Evolutionary conservation across 2,113 vertebrate species (phyloP), one percentile per base, ranked within the genome.

Genomic region (Engraulis encrasicolus): DNA sequence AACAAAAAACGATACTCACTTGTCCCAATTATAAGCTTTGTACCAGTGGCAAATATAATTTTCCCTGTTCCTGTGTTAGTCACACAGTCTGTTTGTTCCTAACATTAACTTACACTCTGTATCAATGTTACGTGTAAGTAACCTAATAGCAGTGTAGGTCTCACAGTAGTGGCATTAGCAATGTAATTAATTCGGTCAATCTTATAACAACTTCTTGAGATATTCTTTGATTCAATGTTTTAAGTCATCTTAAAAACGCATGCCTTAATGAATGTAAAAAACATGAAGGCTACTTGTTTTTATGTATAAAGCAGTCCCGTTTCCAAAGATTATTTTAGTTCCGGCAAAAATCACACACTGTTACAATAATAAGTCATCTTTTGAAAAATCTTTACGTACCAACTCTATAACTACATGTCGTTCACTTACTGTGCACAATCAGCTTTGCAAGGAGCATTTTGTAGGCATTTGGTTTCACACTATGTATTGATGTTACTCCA

Each of bases 1-100:
- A n/a, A n/a, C n/a, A n/a, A n/a, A 7, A n/a, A 54, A 61, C 6
- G n/a, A 1, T 15, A 77, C 86, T 84, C 82, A 84, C 86, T 78
- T 58, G 83, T 20, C 38, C 71, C 36, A 3, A 85, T 78, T 18
- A n/a, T 86, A n/a, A 86, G 49, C 23, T 52, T 15, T 81, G 45
- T 81, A 12, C 81, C 23, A 50, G 36, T 50, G 12, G 66, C 84
- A 74, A 85, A 85, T n/a, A 80, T 81, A 12, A 87, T 0, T 54
- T 83, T 85, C 36, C 23, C 78, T 84, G 37, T 0, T 80, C 83
- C 86, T 79, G 80, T 19, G 27, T 6, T 20, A 83, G 50, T 82
- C 87, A 86, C 87, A 84, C 80, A 77, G 1, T 71, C 36, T 34
- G 18, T 18, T 36, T 66, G 49, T 66, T 49, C 15, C 71, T 48